Conservation (phyloP, 2,888 invertebrate species). For the Ptychoptera albimana region DNA sequence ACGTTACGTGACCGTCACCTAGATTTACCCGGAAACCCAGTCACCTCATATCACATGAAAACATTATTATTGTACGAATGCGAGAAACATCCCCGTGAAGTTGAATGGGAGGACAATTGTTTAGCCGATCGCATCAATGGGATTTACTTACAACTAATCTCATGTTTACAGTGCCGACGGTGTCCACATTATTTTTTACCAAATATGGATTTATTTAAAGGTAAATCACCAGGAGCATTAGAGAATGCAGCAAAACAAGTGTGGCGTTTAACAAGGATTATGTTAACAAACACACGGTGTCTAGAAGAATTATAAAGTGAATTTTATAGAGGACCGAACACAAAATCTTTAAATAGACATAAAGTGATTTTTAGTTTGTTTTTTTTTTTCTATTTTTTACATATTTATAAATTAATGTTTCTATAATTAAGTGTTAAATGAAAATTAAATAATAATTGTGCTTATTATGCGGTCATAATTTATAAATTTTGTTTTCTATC, state of each 20-base stretch:
- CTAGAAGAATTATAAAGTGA: slow-evolving; percentile 66
- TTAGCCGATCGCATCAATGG: slow-evolving; percentile 88
- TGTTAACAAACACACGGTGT: slow-evolving; percentile 81
- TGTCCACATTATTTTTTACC: slow-evolving; percentile 95
- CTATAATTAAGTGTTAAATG: too few species aligned
- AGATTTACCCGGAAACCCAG: slow-evolving; percentile 77
- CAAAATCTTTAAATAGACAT: too few species aligned
- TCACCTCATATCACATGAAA: slow-evolving; percentile 81
- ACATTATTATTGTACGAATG: slow-evolving; percentile 87
- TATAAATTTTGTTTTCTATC: too few species aligned
- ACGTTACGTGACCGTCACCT: slow-evolving; percentile 81
- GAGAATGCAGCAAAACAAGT: slow-evolving; percentile 90
- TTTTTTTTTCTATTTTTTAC: background rate
- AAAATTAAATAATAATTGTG: too few species aligned
- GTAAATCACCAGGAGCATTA: slow-evolving; percentile 75
- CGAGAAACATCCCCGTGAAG: slow-evolving; percentile 87
- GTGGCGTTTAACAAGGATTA: slow-evolving; percentile 81
- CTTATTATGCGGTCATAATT: too few species aligned
- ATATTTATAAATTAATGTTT: too few species aligned
- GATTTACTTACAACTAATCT: slow-evolving; percentile 85
- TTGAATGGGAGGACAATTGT: slow-evolving; percentile 88
- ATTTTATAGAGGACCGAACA: background rate
- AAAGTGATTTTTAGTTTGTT: background rate
- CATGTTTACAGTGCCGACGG: slow-evolving; percentile 84
- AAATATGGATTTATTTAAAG: slow-evolving; percentile 84